Percentiles rank a stretch among this genome's conserved stretches.
phyloP scores from a whole-genome alignment of 2,797 vertebrate species.

The Saxicola maurus region DNA sequence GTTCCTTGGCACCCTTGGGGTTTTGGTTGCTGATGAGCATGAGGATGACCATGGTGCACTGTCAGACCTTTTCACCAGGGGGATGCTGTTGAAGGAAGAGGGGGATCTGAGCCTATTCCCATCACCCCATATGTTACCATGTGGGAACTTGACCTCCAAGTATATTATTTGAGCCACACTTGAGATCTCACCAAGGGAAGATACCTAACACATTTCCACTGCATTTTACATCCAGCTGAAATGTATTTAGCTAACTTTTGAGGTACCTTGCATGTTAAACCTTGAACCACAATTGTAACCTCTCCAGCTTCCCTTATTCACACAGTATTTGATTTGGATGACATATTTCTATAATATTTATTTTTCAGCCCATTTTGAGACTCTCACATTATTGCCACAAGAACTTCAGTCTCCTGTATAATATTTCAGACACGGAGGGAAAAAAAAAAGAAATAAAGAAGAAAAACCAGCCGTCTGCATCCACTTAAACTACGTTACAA shows the following conservation, averaged over 20 bases:
- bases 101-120: neutral
- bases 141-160: neutral
- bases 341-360: constrained; percentile 45
- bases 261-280: constrained; percentile 34
- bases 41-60: neutral
- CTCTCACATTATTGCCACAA: constrained; percentile 41
- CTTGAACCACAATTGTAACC: constrained; percentile 33
- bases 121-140: neutral
- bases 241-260: constrained; percentile 29
- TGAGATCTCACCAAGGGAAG: neutral
- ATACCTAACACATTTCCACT: constrained; percentile 17
- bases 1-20: neutral
- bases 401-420: constrained; percentile 40
- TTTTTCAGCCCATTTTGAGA: constrained; percentile 27
- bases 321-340: constrained; percentile 59
- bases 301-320: constrained; percentile 41
- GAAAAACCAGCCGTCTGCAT: constrained; percentile 41
- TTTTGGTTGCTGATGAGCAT: neutral
- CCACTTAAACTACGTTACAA: constrained; percentile 43
- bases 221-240: constrained; percentile 37
- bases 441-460: constrained; percentile 13
- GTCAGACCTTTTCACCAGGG: neutral
- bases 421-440: constrained; percentile 35
- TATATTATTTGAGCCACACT: neutral
- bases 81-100: neutral